phyloP scores from a whole-genome alignment of 1,140 invertebrate genomes.

The Pseudomyrmex sp. region DNA sequence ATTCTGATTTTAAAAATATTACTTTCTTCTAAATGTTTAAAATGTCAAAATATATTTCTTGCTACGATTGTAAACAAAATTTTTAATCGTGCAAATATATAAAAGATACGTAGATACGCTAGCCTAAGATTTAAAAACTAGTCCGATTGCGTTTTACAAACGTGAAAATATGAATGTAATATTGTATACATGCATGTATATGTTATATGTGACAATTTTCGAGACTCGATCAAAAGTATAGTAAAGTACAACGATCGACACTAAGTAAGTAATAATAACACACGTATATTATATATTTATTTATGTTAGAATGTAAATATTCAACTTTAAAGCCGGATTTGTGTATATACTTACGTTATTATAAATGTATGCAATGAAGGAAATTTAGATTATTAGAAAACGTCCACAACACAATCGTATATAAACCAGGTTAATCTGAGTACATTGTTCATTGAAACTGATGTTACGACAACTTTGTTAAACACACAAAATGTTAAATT shows the following conservation, averaged over 20 bases:
- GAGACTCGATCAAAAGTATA: background rate
- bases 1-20: background rate
- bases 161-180: constrained; percentile 39
- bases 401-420: constrained; percentile 1
- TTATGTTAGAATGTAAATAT: constrained; percentile 65
- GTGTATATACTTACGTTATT: constrained; percentile 43
- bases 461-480: background rate
- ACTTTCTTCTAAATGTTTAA: constrained; percentile 11
- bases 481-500: background rate
- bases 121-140: constrained; percentile 66
- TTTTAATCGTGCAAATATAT: constrained; percentile 6
- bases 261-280: constrained; percentile 46
- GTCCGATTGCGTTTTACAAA: constrained; percentile 54
- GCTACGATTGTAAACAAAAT: constrained; percentile 29
- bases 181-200: constrained; percentile 13
- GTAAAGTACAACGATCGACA: background rate
- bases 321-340: constrained; percentile 9
- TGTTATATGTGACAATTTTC: constrained; percentile 33
- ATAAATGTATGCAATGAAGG: constrained; percentile 26
- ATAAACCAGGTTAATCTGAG: background rate
- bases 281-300: constrained; percentile 69
- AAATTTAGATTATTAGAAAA: background rate
- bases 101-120: constrained; percentile 41
- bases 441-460: constrained; percentile 4
- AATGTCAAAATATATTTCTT: background rate